phyloP scores from a whole-genome alignment of 23 tunicate genomes.

The Diplosoma virens region DNA sequence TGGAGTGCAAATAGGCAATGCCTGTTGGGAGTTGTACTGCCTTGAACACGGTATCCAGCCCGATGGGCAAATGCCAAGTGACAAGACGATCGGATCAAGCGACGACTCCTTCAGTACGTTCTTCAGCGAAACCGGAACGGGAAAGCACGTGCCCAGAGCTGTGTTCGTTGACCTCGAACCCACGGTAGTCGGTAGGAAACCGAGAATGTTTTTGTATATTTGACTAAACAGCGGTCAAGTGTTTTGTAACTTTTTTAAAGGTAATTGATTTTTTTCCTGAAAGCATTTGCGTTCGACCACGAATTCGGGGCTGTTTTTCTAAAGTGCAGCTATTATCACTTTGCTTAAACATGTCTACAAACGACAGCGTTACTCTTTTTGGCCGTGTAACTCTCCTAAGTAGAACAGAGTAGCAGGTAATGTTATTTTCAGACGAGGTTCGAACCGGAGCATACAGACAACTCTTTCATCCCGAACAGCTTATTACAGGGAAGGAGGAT shows the following conservation, averaged over 20 bases:
- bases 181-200: constrained; percentile 85
- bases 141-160: constrained; percentile 91
- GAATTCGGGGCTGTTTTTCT: too few species aligned
- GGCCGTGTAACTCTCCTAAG: too few species aligned
- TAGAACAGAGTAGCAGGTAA: background rate
- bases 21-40: constrained; percentile 93
- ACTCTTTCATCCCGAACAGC: constrained; percentile 78
- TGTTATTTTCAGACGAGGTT: constrained; percentile 41
- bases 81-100: constrained; percentile 74
- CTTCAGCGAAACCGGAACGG: constrained; percentile 92
- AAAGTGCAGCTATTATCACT: too few species aligned
- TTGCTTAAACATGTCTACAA: too few species aligned
- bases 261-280: too few species aligned
- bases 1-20: constrained; percentile 87
- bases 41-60: constrained; percentile 96
- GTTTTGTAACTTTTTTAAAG: too few species aligned
- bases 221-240: too few species aligned
- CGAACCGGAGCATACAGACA: constrained; percentile 82
- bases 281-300: too few species aligned
- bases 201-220: too few species aligned
- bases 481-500: constrained; percentile 80
- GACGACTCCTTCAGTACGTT: constrained; percentile 95
- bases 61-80: constrained; percentile 91
- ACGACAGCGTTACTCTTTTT: too few species aligned
- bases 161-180: constrained; percentile 93